Conservation (phyloP, 2,113 vertebrate genomes). For the Sminthopsis crassicaudata region DNA sequence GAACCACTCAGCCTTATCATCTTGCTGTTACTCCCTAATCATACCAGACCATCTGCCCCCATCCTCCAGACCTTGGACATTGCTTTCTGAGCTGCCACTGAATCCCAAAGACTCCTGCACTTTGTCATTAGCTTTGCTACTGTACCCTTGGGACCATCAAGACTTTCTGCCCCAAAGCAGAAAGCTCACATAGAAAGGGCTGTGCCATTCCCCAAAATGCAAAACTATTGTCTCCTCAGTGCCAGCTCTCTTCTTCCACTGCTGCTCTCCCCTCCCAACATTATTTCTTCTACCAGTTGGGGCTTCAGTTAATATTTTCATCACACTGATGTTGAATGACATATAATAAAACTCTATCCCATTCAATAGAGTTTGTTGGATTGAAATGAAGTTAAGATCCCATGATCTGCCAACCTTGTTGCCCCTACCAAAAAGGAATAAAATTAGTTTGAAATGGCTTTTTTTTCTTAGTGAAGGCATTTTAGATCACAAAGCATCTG, state of each 20-base stretch:
- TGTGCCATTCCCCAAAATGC: neutral
- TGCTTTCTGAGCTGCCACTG: neutral
- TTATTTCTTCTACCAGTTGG: neutral
- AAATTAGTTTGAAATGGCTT: neutral
- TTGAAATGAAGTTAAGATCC: neutral
- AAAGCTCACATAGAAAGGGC: no score
- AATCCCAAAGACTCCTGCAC: neutral
- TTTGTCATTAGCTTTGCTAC: no score
- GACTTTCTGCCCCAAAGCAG: no score
- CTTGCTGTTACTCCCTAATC: neutral
- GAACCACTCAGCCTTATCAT: neutral
- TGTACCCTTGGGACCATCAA: no score
- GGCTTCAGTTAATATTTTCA: neutral
- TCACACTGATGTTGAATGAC: neutral
- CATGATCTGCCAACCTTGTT: neutral
- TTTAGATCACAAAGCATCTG: neutral
- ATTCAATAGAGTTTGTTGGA: no score
- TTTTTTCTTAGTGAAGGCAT: neutral
- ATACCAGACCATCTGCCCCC: neutral
- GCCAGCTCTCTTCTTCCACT: no score
- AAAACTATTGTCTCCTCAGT: no score
- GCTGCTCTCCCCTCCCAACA: neutral
- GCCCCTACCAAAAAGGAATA: neutral
- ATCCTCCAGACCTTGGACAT: neutral
- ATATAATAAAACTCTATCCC: neutral